A percentile compares a stretch with the other conserved stretches of the same genome.
phyloP scores from a whole-genome alignment of 1,140 invertebrate species.

The Arctopsyche grandis region DNA sequence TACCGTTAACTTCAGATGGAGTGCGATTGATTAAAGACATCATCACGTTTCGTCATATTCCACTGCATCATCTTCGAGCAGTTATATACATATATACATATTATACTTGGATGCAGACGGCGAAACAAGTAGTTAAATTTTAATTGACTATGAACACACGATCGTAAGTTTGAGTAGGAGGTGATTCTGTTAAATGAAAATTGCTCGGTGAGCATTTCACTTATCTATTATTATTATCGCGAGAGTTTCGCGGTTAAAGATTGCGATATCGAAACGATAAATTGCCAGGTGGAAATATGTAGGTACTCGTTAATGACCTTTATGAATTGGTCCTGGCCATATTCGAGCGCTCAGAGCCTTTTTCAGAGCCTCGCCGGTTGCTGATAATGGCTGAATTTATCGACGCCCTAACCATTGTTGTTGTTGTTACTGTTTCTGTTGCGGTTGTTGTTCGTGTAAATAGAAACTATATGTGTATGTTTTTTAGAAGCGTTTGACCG shows the following conservation, averaged over 20 bases:
- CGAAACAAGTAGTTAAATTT: no score
- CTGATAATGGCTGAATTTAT: slow-evolving; percentile 34
- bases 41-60: no score
- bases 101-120: no score
- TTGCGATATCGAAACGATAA: slow-evolving; percentile 11
- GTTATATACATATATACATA: no score
- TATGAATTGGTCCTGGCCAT: slow-evolving; percentile 28
- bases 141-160: not conserved
- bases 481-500: no score
- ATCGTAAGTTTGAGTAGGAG: not conserved
- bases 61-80: no score
- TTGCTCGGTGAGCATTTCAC: not conserved
- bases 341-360: slow-evolving; percentile 32
- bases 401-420: slow-evolving; percentile 18
- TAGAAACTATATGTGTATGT: no score
- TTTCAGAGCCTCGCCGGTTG: slow-evolving; percentile 8
- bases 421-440: not conserved
- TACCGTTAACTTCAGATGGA: no score
- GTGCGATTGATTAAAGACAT: no score
- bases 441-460: not conserved
- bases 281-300: not conserved
- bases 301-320: slow-evolving; percentile 13
- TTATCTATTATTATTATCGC: slow-evolving; percentile 1
- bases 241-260: slow-evolving; percentile 3
- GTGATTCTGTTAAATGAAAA: not conserved